Conservation (phyloP, 2,113 vertebrate species). For the Callipepla squamata region DNA sequence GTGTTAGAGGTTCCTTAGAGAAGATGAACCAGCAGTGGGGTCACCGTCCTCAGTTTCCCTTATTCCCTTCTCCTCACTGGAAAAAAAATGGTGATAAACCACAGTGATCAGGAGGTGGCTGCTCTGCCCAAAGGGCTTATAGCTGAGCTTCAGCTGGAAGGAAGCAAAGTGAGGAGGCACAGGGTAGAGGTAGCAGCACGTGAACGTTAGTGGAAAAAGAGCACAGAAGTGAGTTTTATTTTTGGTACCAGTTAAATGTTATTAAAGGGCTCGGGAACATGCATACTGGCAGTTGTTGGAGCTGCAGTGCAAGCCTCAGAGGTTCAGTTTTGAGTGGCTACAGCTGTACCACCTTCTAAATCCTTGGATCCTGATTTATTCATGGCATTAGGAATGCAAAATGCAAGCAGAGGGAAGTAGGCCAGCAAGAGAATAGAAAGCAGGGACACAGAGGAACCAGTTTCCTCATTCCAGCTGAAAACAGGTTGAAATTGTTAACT, state of each 20-base stretch:
- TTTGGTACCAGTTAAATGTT: neutral
- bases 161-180: neutral
- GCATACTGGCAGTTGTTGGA: neutral
- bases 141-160: conserved; percentile 1
- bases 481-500: conserved; percentile 64
- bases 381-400: conserved; percentile 74
- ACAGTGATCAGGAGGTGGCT: neutral
- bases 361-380: conserved; percentile 72
- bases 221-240: neutral
- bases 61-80: neutral
- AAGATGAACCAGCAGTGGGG: neutral
- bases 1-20: neutral
- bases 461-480: conserved; percentile 57
- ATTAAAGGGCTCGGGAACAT: neutral
- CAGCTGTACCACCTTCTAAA: conserved; percentile 72
- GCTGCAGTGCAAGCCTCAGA: conserved; percentile 24
- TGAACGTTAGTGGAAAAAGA: neutral
- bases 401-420: conserved; percentile 70
- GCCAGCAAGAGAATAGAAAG: conserved; percentile 67
- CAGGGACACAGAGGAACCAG: conserved; percentile 53
- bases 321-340: conserved; percentile 61
- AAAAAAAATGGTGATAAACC: neutral
- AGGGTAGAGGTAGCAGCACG: neutral
- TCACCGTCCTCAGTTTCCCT: neutral
- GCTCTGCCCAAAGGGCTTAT: neutral